Evolutionary conservation across 2,888 invertebrate species (phyloP), one percentile per base, ranked within the genome.

Genomic region (Mechanitis messenoides): DNA sequence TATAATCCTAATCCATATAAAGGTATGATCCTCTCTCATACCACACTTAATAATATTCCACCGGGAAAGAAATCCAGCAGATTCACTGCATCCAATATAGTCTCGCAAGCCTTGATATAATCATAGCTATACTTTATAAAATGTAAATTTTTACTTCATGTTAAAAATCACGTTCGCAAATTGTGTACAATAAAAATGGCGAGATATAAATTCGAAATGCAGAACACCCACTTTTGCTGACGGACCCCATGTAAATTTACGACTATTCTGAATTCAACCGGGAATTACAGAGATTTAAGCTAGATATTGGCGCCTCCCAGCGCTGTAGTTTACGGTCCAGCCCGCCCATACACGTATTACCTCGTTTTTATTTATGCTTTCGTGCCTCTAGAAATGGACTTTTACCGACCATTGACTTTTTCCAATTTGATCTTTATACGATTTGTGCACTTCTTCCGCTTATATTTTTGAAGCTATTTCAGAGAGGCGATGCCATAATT

Each of bases 251-350:
- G 81, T 80, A 82, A 83, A 87, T 87, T 87, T 87, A 87, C 83
- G 83, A 84, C 80, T 81, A 81, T 84, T 84, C 83, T 80, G 85
- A 81, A 84, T 83, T 79, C 86, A 80, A 74, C 77, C 65, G 86
- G 83, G 86, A 85, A 85, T 87, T 80, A 82, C 81, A 76, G 80
- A 82, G 82, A 84, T 85, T 83, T 78, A 69, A 78, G 75, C 79
- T 73, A 69, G 80, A 82, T 80, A 83, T 46, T 59, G 65, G 78
- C 72, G 69, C 66, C 64, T 74, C 73, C 69, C 69, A 70, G 55
- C 54, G 35, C 54, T 61, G 50, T 59, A 65, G 60, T 68, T 62
- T 60, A 63, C 60, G 45, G 46, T 28, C 46, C 38, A 50, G 59
- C 53, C 54, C 46, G 46, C 50, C 55, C 56, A 46, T 56, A 58